phyloP scores from a whole-genome alignment of 2,113 vertebrate species.

The Electrona antarctica region DNA sequence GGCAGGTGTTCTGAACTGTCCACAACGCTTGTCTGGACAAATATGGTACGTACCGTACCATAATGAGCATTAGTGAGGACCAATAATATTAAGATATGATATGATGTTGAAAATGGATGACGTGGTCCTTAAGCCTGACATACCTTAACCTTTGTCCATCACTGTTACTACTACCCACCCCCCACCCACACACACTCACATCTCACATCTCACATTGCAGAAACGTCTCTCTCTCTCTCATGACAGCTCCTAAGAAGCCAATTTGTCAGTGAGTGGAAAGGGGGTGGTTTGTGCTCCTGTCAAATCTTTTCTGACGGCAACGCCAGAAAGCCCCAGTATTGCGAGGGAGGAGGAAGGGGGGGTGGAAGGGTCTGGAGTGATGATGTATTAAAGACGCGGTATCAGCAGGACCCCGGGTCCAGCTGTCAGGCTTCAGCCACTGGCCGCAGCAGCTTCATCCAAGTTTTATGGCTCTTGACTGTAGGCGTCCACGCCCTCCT shows the following conservation, averaged over 20 bases:
- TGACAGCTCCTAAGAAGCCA: slow-evolving; percentile 70
- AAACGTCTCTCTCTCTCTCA: background rate
- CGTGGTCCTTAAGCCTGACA: too few relatives aligned
- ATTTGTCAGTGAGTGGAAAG: slow-evolving; percentile 63
- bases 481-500: background rate
- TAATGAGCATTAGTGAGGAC: too few relatives aligned
- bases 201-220: too few relatives aligned
- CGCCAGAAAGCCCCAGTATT: background rate
- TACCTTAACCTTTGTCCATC: too few relatives aligned
- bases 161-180: too few relatives aligned
- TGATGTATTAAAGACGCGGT: slow-evolving; percentile 54
- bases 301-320: slow-evolving; percentile 44
- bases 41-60: too few relatives aligned
- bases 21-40: too few relatives aligned
- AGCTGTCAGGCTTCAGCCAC: slow-evolving; percentile 45
- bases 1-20: too few relatives aligned
- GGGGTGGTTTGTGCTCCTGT: slow-evolving; percentile 21
- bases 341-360: slow-evolving; percentile 12
- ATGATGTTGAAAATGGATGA: too few relatives aligned
- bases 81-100: too few relatives aligned
- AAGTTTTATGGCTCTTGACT: slow-evolving; percentile 27
- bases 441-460: slow-evolving; percentile 16
- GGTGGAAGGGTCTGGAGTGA: slow-evolving; percentile 19
- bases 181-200: too few relatives aligned
- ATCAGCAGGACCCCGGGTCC: slow-evolving; percentile 47